A percentile compares a stretch with the other conserved stretches of the same genome.
These are phyloP conservation scores for Naso thynnoides DNA, from an alignment of 2,797 vertebrate genomes.

Conservation along the genomic window DNA sequence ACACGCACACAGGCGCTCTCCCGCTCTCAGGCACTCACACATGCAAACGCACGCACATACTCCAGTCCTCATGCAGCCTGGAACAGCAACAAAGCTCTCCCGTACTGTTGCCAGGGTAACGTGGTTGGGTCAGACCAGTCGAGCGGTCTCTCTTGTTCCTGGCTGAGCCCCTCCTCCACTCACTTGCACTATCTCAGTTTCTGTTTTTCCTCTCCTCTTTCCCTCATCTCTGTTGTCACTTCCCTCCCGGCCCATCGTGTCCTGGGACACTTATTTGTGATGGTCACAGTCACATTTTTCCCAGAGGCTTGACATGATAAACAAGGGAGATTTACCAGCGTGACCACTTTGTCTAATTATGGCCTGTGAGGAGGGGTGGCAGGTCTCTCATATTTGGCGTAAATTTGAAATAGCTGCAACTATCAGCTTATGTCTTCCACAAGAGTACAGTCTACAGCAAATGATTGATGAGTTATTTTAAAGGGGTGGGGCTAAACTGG, in stretches of 20 bases:
- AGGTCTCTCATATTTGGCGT: not conserved
- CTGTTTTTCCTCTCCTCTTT: slow-evolving; percentile 45
- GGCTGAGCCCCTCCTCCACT: slow-evolving; percentile 27
- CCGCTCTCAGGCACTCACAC: slow-evolving; percentile 9
- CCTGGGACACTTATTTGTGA: slow-evolving; percentile 30
- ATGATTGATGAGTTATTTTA: too few relatives aligned
- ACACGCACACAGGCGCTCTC: not conserved
- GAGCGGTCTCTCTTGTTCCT: slow-evolving; percentile 68
- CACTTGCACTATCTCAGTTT: slow-evolving; percentile 34
- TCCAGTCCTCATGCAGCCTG: slow-evolving; percentile 64
- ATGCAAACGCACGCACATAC: slow-evolving; percentile 20
- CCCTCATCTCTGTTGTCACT: slow-evolving; percentile 21
- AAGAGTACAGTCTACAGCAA: too few relatives aligned
- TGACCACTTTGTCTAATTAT: slow-evolving; percentile 21
- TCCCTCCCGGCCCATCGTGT: slow-evolving; percentile 20
- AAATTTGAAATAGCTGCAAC: too few relatives aligned
- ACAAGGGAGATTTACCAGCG: slow-evolving; percentile 11
- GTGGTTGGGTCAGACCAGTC: slow-evolving; percentile 74
- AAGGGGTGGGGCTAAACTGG: too few relatives aligned
- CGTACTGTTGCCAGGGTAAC: slow-evolving; percentile 79
- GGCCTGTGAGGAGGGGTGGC: not conserved
- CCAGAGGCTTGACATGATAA: slow-evolving; percentile 16
- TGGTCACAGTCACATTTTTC: slow-evolving; percentile 28
- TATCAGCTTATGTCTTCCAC: too few relatives aligned
- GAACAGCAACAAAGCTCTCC: slow-evolving; percentile 74